These are phyloP conservation scores for Drosophila carrolli DNA, from an alignment of 1,140 invertebrate genomes.

Conservation along the genomic window DNA sequence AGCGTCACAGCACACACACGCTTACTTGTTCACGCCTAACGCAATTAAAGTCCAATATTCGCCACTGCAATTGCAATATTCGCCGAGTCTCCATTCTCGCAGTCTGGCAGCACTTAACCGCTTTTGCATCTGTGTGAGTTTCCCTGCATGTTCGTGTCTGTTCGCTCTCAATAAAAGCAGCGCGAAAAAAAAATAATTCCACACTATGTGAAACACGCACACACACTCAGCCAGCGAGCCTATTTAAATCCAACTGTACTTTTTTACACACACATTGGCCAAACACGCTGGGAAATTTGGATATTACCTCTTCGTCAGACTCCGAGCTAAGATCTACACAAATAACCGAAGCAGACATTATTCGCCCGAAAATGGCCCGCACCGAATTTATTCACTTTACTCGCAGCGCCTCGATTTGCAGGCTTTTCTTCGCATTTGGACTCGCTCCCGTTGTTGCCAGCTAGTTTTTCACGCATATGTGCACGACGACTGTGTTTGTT, in stretches of 20 bases:
- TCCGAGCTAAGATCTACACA: conserved; percentile 71
- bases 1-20: conserved; percentile 10
- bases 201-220: conserved; percentile 56
- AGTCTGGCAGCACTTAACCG: conserved; percentile 41
- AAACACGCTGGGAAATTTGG: conserved; percentile 27
- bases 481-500: conserved; percentile 26
- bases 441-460: conserved; percentile 47
- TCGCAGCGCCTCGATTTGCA: conserved; percentile 16
- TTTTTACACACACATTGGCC: conserved; percentile 55
- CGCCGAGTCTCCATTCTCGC: conserved; percentile 18
- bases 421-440: conserved; percentile 57
- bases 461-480: conserved; percentile 63
- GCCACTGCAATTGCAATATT: conserved; percentile 51
- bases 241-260: conserved; percentile 79
- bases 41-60: conserved; percentile 49
- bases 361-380: conserved; percentile 30
- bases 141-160: conserved; percentile 33
- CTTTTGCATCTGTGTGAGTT: conserved; percentile 24
- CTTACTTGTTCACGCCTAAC: conserved; percentile 17
- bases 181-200: conserved; percentile 69
- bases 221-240: conserved; percentile 50
- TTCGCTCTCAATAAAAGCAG: conserved; percentile 67
- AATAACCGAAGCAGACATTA: conserved; percentile 66
- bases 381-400: conserved; percentile 48
- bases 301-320: conserved; percentile 72